Evolutionary conservation across 2,888 invertebrate genomes (phyloP).

Genomic region (Agelastica alni): DNA sequence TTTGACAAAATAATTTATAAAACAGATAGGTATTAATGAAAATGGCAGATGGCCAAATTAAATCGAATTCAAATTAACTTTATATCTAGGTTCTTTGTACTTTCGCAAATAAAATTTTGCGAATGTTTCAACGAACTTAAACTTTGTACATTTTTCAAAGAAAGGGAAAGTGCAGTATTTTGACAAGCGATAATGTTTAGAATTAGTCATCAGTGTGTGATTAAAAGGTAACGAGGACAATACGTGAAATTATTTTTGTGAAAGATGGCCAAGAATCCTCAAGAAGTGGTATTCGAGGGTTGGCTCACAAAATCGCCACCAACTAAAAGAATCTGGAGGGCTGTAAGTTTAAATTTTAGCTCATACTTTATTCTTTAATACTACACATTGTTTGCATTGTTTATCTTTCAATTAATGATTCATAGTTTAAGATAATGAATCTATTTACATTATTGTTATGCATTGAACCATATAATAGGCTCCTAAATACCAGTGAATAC

Average conservation of each 20-base stretch:
- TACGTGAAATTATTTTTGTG: constrained; percentile 12
- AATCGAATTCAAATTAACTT: constrained; percentile 4
- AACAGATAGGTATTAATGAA: constrained; percentile 2
- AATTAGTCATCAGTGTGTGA: constrained; percentile 15
- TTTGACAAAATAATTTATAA: too few relatives aligned
- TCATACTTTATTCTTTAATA: constrained; percentile 23
- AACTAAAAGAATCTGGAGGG: constrained; percentile 88
- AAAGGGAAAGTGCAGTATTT: constrained; percentile 21
- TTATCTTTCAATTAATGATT: constrained; percentile 40
- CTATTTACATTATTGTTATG: constrained; percentile 10
- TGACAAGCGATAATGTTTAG: constrained; percentile 23
- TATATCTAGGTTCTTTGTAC: neutral
- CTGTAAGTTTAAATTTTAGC: constrained; percentile 69
- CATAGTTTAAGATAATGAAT: constrained; percentile 34
- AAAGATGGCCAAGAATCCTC: constrained; percentile 58
- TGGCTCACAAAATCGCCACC: constrained; percentile 97
- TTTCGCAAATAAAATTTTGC: neutral
- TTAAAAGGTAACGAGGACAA: constrained; percentile 16
- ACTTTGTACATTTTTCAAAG: constrained; percentile 1
- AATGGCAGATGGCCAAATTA: constrained; percentile 16
- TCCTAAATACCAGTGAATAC: neutral
- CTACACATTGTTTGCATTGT: constrained; percentile 19
- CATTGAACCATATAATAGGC: neutral
- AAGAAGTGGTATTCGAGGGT: constrained; percentile 84
- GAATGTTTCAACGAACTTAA: constrained; percentile 1